Evolutionary conservation across 2,797 vertebrate genomes (phyloP).

Genomic region (Phataginus tricuspis): DNA sequence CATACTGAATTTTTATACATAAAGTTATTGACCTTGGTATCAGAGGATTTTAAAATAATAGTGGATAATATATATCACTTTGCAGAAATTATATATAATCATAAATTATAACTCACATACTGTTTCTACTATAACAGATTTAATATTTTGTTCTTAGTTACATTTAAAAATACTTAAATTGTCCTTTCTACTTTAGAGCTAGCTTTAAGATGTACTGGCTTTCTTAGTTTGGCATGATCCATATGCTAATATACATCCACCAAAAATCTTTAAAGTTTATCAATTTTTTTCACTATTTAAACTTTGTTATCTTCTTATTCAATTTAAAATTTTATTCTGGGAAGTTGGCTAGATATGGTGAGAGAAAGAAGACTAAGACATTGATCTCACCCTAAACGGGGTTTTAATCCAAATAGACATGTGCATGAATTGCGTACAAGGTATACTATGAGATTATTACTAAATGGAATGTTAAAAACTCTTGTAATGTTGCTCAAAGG

Average conservation of each 20-base stretch:
- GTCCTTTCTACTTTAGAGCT: background rate
- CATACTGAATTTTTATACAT: background rate
- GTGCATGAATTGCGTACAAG: background rate
- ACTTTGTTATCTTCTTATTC: background rate
- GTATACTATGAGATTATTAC: accelerated
- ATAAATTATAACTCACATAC: background rate
- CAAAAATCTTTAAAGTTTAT: background rate
- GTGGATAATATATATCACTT: background rate
- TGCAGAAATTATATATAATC: background rate
- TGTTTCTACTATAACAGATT: background rate
- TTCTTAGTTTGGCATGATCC: background rate
- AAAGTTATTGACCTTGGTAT: background rate
- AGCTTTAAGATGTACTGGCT: background rate
- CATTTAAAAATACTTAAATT: background rate
- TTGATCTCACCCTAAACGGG: background rate
- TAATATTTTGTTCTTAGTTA: background rate
- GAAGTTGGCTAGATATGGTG: background rate
- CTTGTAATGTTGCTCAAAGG: background rate
- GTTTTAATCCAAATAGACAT: background rate
- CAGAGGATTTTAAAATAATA: background rate
- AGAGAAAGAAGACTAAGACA: background rate
- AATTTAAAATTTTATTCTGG: background rate
- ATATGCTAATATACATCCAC: background rate
- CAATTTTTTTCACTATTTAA: background rate
- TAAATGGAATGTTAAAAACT: background rate